Conservation (phyloP, 35 echinoderm and acorn worm species). For the Amphiura filiformis region DNA sequence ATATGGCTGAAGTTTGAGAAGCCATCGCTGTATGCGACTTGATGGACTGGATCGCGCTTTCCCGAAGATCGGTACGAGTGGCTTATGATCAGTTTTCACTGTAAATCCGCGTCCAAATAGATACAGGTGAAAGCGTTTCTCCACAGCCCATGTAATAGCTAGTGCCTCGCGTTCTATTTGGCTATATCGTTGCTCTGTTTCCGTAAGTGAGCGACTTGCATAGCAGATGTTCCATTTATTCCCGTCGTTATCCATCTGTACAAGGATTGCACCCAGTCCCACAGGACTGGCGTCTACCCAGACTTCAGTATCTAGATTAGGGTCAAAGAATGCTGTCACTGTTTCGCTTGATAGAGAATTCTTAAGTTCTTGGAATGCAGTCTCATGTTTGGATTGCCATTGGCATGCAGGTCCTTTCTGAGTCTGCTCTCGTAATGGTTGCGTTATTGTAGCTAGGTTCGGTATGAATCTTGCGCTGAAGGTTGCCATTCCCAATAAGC, state of each 20-base stretch:
- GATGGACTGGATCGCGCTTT: conserved; percentile 25
- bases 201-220: conserved; percentile 31
- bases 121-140: conserved; percentile 49
- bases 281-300: conserved; percentile 58
- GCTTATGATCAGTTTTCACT: conserved; percentile 28
- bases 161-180: conserved; percentile 49
- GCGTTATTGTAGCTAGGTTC: conserved; percentile 45
- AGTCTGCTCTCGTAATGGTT: conserved; percentile 45
- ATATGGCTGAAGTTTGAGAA: conserved; percentile 21
- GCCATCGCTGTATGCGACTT: conserved; percentile 28
- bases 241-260: conserved; percentile 15
- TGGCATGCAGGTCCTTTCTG: conserved; percentile 21
- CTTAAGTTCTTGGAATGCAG: conserved; percentile 29
- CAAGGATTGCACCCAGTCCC: conserved; percentile 39
- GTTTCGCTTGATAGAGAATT: conserved; percentile 12
- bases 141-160: conserved; percentile 25
- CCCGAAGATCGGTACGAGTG: conserved; percentile 22
- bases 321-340: conserved; percentile 52
- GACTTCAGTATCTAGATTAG: conserved; percentile 14
- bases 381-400: conserved; percentile 33
- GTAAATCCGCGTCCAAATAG: conserved; percentile 39
- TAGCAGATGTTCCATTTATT: conserved; percentile 10
- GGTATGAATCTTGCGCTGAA: conserved; percentile 45
- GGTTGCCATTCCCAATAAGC: conserved; percentile 74
- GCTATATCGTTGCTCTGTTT: conserved; percentile 29